These are phyloP conservation scores for Semnopithecus entellus DNA, from an alignment of 2,113 vertebrate species.

Conservation along the genomic window DNA sequence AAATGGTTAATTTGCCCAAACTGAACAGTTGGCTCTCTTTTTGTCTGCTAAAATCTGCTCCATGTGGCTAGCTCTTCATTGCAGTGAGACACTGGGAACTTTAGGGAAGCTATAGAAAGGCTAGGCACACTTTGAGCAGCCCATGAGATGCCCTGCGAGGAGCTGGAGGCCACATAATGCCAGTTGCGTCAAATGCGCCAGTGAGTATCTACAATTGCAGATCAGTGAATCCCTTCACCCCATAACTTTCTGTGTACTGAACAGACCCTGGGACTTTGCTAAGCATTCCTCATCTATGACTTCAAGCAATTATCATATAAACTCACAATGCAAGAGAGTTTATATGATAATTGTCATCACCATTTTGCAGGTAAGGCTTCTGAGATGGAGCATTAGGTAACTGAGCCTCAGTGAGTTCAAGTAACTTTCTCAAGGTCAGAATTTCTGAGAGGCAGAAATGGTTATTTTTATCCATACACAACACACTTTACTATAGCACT, in stretches of 20 bases:
- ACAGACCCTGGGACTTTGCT: neutral
- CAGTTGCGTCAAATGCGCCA: neutral
- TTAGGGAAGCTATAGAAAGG: neutral
- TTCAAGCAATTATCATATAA: neutral
- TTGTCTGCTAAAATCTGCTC: neutral
- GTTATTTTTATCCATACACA: neutral
- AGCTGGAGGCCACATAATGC: neutral
- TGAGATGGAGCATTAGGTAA: neutral
- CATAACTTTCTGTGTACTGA: neutral
- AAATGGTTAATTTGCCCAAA: conserved; percentile 6
- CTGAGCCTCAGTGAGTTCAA: neutral
- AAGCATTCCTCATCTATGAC: neutral
- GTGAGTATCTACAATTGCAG: too few relatives aligned
- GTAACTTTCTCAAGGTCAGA: neutral
- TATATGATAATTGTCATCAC: neutral
- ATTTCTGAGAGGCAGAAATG: neutral
- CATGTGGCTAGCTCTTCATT: neutral
- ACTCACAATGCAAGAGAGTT: neutral
- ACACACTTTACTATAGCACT: neutral
- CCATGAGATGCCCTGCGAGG: neutral
- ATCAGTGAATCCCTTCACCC: neutral
- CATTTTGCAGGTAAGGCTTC: neutral
- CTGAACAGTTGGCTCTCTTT: neutral
- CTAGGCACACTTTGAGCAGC: neutral
- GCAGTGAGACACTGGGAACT: neutral